Conservation (phyloP, 2,888 invertebrate genomes). For the Saturnia pavonia region DNA sequence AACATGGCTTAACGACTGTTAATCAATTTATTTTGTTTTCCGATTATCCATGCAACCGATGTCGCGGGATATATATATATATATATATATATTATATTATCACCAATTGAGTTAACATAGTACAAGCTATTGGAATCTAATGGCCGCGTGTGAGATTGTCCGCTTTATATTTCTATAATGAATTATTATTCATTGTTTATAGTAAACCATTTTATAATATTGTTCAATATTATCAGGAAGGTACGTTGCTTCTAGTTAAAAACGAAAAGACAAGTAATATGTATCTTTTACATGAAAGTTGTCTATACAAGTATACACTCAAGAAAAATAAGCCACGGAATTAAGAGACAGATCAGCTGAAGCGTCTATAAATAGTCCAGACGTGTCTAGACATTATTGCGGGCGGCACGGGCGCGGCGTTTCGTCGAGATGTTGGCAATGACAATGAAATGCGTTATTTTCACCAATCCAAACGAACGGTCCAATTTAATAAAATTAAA, state of each 20-base stretch:
- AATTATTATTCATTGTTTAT: too few species aligned
- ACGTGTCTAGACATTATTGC: conserved; percentile 43
- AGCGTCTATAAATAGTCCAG: conserved; percentile 39
- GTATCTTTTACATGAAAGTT: not conserved
- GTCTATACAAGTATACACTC: not conserved
- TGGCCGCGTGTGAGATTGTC: too few species aligned
- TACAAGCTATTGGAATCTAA: too few species aligned
- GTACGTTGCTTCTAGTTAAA: not conserved
- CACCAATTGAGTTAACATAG: too few species aligned
- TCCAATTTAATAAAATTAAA: conserved; percentile 31
- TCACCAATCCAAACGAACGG: conserved; percentile 22
- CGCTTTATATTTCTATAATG: too few species aligned
- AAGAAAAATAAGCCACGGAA: conserved; percentile 11
- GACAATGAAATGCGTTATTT: conserved; percentile 44
- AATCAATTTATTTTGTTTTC: too few species aligned
- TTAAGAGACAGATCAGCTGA: conserved; percentile 28
- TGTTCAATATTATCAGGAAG: too few species aligned
- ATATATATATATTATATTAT: too few species aligned
- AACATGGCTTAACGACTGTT: too few species aligned
- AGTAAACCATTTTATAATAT: too few species aligned
- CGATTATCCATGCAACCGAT: too few species aligned
- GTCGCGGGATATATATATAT: too few species aligned
- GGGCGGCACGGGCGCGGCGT: conserved; percentile 29
- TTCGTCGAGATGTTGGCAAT: conserved; percentile 36
- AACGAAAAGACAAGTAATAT: not conserved